These are phyloP conservation scores for Alligator sinensis DNA, from an alignment of 2,113 vertebrate genomes.

Conservation along the genomic window DNA sequence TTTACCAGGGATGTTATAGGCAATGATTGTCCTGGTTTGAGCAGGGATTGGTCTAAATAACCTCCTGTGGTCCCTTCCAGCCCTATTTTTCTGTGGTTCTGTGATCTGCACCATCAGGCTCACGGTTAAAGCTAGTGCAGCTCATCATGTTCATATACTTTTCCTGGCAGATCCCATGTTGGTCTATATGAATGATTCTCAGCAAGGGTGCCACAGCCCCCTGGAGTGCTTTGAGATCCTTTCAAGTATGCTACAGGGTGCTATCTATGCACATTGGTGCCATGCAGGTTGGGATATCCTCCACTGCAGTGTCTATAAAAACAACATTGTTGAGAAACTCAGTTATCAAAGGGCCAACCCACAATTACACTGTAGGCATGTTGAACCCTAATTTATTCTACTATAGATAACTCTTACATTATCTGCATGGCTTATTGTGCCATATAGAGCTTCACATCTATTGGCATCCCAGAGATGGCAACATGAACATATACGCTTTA, in stretches of 20 bases:
- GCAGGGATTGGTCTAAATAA: no score
- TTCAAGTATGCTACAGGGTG: no score
- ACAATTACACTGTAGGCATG: background rate
- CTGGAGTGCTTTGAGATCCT: no score
- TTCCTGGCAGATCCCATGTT: background rate
- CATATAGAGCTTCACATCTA: background rate
- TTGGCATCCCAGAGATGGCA: background rate
- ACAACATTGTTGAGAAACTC: background rate
- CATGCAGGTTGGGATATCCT: background rate
- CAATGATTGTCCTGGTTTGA: no score
- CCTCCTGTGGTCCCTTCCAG: no score
- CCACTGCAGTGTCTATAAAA: background rate
- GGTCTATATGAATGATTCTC: no score
- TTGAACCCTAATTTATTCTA: background rate
- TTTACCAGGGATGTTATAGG: no score
- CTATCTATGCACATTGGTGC: background rate
- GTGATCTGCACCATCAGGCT: background rate
- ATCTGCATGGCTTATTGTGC: background rate
- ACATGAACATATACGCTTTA: fast-evolving
- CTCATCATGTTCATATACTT: background rate
- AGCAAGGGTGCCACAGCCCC: no score
- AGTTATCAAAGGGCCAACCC: background rate
- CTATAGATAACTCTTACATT: background rate
- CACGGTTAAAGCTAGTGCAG: background rate
- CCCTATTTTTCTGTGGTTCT: no score